Evolutionary conservation across 2,113 vertebrate species (phyloP), one percentile per base, ranked within the genome.

Genomic region (Eurystomus gularis): DNA sequence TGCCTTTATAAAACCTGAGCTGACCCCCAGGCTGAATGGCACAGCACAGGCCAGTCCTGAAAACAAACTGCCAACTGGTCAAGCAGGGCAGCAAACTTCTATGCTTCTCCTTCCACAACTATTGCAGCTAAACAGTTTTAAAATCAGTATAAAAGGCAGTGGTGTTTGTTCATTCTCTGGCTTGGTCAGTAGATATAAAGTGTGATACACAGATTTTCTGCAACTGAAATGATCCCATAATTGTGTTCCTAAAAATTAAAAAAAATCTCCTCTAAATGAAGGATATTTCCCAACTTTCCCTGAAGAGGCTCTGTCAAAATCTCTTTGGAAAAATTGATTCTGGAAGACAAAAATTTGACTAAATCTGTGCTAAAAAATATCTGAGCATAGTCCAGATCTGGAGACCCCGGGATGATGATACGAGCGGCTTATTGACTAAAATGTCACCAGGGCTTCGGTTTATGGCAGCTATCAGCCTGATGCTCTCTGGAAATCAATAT

Each of bases 401-500:
- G 77, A 94, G 62, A 54, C 60, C 28, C 13, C 44, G 29, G 52
- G 44, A 77, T 29, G 70, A 80, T 75, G 40, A 62, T 90, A 78
- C 8, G 11, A 96, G 90, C 29, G 70, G 28, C 82, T 81, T 96
- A 97, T 88, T 96, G 96, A 97, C 87, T 88, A 65, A 97, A 97
- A 96, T 81, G 85, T 96, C 93, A 97, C 77, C 52, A 94, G 75
- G 52, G 35, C 58, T 98, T 95, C 16, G 58, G 35, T 88, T 98
- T 97, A 95, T 96, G 88, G 92, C 76, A 96, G 76, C 84, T 93
- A 90, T 92, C 96, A 96, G 82, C 71, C 17, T 82, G 90, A 95
- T 85, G 83, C 49, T 93, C 89, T 60, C 75, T 92, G 75, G 86
- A 97, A 97, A 96, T 97, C 97, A 96, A 97, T 95, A 95, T 40